Base-by-base conservation (phyloP, 2,797 vertebrate species). In the Bufotes viridis region DNA sequence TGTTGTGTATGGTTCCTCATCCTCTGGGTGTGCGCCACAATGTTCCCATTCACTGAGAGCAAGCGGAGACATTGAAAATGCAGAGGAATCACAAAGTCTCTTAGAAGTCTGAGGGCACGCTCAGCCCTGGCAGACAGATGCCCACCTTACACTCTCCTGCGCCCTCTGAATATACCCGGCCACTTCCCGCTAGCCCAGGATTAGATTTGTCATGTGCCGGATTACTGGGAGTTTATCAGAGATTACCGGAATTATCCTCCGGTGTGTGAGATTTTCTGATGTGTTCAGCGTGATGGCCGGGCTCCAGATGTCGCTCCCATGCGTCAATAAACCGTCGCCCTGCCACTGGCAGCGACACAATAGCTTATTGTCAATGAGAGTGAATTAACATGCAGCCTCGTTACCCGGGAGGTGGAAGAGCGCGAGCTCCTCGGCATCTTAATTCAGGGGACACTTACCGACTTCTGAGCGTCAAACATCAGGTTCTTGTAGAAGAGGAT, bases 401-500 rank as follows among this genome's bases (percentile, higher is more conserved):
- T 78, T 55, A 63, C 17, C n/a, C 49, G 34, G 55, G 17, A n/a
- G 22, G 22, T 29, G 76, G 67, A 74, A 15, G 29, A 42, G 82
- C 18, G 42, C 42, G 58, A 74, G n/a, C 60, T 17, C n/a, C 70
- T 24, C 63, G 6, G 51, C 53, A 78, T 86, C 53, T 13, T 53
- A 86, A 80, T 80, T 9, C 13, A n/a, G 4, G 17, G 15, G 85
- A 24, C 76, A 94, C 96, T 96, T 92, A 97, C 97, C 55, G 92
- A 96, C 92, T 94, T 96, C 92, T 97, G 97, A 0, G 96, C 92
- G 3, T 97, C 97, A 49, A 97, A 97, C 96, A 97, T 96, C 86
- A 97, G 93, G 5, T 96, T 97, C 85, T 96, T 95, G 93, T 97
- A 97, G 91, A 97, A 97, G 86, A 96, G 96, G 81, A 95, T 92